A percentile compares a stretch with the other conserved stretches of the same genome.
phyloP scores from a whole-genome alignment of 2,888 invertebrate species.

The Lordiphosa andalusiaca region DNA sequence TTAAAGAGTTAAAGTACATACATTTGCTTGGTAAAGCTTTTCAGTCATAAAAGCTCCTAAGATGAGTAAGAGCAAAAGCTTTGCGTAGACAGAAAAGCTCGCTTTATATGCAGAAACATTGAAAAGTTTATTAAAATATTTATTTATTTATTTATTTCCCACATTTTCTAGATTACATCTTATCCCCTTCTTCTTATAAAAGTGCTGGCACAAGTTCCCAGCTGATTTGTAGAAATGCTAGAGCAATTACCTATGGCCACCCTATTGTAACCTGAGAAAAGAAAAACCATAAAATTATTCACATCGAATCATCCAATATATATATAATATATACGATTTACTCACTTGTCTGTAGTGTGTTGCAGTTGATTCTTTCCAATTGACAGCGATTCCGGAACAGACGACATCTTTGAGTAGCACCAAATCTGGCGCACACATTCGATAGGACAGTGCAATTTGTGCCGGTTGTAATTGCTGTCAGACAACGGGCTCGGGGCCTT shows the following conservation, averaged over 20 bases:
- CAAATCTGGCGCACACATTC: constrained; percentile 30
- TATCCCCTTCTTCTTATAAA: background rate
- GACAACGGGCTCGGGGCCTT: constrained; percentile 17
- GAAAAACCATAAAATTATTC: no score
- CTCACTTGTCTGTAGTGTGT: constrained; percentile 18
- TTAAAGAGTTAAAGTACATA: no score
- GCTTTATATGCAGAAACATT: no score
- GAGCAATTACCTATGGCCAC: constrained; percentile 24
- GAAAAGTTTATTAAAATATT: no score
- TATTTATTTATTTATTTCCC: no score
- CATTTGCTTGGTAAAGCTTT: no score
- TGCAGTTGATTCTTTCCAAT: constrained; percentile 28
- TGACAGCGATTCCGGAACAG: constrained; percentile 24
- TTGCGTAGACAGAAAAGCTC: no score
- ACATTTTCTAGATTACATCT: no score
- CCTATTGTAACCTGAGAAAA: constrained; percentile 19
- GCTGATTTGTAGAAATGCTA: constrained; percentile 13
- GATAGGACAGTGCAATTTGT: constrained; percentile 8
- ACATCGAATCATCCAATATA: no score
- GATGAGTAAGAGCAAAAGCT: background rate
- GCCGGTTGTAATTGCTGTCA: background rate
- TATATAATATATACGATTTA: background rate
- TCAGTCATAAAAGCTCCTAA: no score
- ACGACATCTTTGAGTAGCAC: constrained; percentile 9
- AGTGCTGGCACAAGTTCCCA: constrained; percentile 22